Conservation (phyloP, 2,797 vertebrate species). For the Mormyrus hasselquistii region DNA sequence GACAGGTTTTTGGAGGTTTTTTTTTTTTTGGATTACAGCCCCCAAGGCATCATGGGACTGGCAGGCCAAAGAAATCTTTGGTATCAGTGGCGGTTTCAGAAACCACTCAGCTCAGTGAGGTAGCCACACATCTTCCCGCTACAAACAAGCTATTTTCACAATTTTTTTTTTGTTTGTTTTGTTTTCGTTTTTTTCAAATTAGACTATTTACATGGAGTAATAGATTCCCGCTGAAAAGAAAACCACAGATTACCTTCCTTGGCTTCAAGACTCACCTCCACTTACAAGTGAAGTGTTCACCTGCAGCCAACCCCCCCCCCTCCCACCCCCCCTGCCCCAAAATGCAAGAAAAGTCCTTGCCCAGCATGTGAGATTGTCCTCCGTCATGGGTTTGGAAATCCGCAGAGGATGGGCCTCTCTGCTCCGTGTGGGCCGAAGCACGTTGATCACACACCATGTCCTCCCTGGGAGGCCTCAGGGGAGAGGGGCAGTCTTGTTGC, state of each 20-base stretch:
- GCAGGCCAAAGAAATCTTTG: slow-evolving; percentile 88
- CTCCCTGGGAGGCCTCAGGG: neutral
- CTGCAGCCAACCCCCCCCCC: neutral
- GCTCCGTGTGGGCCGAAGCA: neutral
- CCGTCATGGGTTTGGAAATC: neutral
- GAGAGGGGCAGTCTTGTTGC: neutral
- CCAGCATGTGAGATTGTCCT: neutral
- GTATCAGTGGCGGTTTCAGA: slow-evolving; percentile 82
- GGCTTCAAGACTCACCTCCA: neutral
- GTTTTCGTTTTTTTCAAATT: slow-evolving; percentile 10
- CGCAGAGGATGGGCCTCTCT: neutral
- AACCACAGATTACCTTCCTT: neutral
- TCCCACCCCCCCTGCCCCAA: neutral
- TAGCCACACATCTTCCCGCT: slow-evolving; percentile 78
- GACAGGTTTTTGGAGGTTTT: neutral
- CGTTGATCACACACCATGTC: neutral
- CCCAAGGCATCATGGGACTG: slow-evolving; percentile 62
- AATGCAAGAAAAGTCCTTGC: neutral
- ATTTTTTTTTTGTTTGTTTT: slow-evolving; percentile 30
- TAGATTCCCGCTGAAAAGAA: slow-evolving; percentile 30
- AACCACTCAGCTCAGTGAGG: slow-evolving; percentile 86
- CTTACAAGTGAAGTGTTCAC: neutral
- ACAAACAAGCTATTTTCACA: slow-evolving; percentile 52
- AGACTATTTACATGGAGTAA: slow-evolving; percentile 16
- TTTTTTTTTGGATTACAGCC: slow-evolving; percentile 12